Conservation (phyloP, 2,113 vertebrate genomes). For the Piaya cayana region DNA sequence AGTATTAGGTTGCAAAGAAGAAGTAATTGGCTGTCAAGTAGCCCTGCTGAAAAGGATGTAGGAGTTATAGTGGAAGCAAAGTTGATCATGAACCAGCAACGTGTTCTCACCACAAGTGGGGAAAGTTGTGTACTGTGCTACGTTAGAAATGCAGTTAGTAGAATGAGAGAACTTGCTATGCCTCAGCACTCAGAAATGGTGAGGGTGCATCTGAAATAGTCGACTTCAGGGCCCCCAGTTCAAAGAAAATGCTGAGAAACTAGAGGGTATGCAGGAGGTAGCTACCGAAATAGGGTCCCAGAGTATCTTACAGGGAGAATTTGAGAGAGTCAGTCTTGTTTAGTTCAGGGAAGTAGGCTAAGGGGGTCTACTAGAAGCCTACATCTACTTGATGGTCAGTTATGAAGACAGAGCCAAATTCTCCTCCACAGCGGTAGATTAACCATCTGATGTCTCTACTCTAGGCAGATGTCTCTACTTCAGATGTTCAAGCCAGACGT, state of each 20-base stretch:
- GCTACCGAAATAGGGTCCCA: no score
- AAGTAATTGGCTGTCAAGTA: not conserved
- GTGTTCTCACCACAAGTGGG: not conserved
- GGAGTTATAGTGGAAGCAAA: not conserved
- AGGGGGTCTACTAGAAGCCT: no score
- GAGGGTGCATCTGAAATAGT: not conserved
- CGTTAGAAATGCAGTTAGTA: not conserved
- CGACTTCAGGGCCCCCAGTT: not conserved
- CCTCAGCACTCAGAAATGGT: not conserved
- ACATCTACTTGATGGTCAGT: not conserved
- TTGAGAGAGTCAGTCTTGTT: not conserved
- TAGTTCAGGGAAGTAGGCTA: not conserved
- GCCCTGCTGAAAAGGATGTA: not conserved
- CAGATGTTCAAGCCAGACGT: not conserved
- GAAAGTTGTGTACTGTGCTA: not conserved
- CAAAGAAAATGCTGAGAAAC: not conserved
- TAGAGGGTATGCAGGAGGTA: not conserved
- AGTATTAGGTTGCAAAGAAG: not conserved
- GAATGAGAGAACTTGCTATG: not conserved
- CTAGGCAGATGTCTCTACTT: not conserved
- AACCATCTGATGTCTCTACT: not conserved
- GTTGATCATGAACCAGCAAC: not conserved
- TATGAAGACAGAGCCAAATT: not conserved
- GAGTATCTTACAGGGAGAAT: accelerated
- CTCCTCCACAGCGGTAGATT: not conserved